phyloP scores from a whole-genome alignment of 1,140 invertebrate species.

The Magallana gigas region DNA sequence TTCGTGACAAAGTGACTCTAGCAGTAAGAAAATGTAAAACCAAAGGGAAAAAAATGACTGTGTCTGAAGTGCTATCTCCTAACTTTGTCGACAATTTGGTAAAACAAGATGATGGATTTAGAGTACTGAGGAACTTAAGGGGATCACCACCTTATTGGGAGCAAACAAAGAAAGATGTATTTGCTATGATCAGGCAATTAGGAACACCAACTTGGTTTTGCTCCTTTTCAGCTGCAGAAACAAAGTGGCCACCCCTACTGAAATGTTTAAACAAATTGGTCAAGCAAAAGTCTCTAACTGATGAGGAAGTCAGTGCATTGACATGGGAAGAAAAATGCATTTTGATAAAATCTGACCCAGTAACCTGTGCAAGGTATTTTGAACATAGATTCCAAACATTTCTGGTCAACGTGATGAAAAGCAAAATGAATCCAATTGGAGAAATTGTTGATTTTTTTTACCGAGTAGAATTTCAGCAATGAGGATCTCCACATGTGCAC shows the following conservation, averaged over 20 bases:
- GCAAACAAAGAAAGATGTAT: slow-evolving; percentile 57
- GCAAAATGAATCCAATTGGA: background rate
- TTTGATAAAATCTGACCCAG: slow-evolving; percentile 53
- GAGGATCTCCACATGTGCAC: slow-evolving; percentile 35
- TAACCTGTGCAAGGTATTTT: slow-evolving; percentile 58
- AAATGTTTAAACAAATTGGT: slow-evolving; percentile 44
- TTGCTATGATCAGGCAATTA: slow-evolving; percentile 63
- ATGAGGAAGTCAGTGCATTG: slow-evolving; percentile 44
- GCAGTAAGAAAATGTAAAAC: slow-evolving; percentile 47
- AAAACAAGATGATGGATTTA: slow-evolving; percentile 58
- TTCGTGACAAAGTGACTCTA: slow-evolving; percentile 44
- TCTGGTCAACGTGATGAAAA: background rate
- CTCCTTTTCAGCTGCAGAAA: slow-evolving; percentile 61
- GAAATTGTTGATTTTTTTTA: slow-evolving; percentile 31
- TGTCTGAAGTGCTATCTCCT: slow-evolving; percentile 8
- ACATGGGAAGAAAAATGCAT: slow-evolving; percentile 51
- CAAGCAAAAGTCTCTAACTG: slow-evolving; percentile 38
- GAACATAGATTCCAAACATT: slow-evolving; percentile 50
- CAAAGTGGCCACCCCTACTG: slow-evolving; percentile 51
- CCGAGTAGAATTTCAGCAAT: background rate
- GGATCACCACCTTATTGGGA: slow-evolving; percentile 58
- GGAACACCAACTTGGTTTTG: slow-evolving; percentile 56
- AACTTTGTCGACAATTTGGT: slow-evolving; percentile 46
- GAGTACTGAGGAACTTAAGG: slow-evolving; percentile 52
- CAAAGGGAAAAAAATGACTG: slow-evolving; percentile 49